Evolutionary conservation across 2,888 invertebrate genomes (phyloP).

Genomic region (Amphipoea oculea): DNA sequence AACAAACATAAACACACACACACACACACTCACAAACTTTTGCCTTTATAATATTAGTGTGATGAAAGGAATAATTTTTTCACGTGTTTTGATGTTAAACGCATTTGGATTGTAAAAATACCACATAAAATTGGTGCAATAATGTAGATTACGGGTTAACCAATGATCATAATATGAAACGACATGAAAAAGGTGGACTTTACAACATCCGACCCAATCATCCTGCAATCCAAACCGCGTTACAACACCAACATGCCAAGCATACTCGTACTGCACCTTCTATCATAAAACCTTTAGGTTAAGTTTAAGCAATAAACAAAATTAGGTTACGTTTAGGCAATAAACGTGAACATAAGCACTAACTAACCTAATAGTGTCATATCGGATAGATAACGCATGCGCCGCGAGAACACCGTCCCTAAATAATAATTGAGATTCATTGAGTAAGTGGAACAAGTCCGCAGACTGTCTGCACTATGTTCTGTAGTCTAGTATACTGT

Average conservation of each 20-base stretch:
- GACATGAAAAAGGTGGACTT: constrained; percentile 4
- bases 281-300: constrained; percentile 33
- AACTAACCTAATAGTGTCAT: constrained; percentile 64
- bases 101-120: not conserved
- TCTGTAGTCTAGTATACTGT: constrained; percentile 68
- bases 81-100: not conserved
- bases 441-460: constrained; percentile 76
- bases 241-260: constrained; percentile 23
- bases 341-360: constrained; percentile 52
- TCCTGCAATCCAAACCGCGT: constrained; percentile 15
- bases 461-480: constrained; percentile 70
- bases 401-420: constrained; percentile 62
- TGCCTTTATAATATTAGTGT: too few species aligned
- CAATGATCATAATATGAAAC: constrained; percentile 1
- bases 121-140: not conserved
- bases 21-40: too few species aligned
- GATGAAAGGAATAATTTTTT: not conserved
- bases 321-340: constrained; percentile 61
- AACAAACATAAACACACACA: too few species aligned
- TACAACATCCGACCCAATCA: constrained; percentile 10
- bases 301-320: constrained; percentile 41
- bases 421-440: constrained; percentile 72
- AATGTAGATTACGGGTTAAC: not conserved
- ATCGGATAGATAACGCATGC: constrained; percentile 62
- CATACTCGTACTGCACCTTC: constrained; percentile 38